These are phyloP conservation scores for Sylvietta virens DNA, from an alignment of 2,113 vertebrate genomes.

Conservation along the genomic window DNA sequence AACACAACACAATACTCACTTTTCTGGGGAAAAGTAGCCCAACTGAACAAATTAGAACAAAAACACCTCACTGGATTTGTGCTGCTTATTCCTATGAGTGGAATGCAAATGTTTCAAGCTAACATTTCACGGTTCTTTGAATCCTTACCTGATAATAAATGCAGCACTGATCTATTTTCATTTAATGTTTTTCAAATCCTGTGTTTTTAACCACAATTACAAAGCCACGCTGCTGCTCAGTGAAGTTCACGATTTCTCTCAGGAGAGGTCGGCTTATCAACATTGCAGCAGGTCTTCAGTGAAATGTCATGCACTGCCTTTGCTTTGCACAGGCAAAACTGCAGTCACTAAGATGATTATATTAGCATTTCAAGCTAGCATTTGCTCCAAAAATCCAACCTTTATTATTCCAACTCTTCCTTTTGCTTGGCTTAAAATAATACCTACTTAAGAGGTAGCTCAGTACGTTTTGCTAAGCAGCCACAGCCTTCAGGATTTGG, in stretches of 20 bases:
- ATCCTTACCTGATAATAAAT: not conserved
- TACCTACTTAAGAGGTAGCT: not conserved
- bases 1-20: not conserved
- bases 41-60: not conserved
- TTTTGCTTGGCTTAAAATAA: not conserved
- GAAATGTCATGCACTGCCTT: not conserved
- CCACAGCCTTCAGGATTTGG: not conserved
- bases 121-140: not conserved
- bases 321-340: not conserved
- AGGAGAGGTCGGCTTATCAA: not conserved
- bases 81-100: not conserved
- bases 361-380: not conserved
- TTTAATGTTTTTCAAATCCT: not conserved
- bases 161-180: not conserved
- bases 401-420: not conserved
- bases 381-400: not conserved
- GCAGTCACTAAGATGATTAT: not conserved
- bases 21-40: not conserved
- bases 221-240: not conserved
- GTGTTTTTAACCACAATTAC: not conserved
- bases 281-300: not conserved
- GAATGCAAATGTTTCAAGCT: not conserved
- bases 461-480: not conserved
- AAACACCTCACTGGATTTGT: not conserved
- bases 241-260: not conserved